These are phyloP conservation scores for Melospiza melodia DNA, from an alignment of 2,113 vertebrate species.

Conservation along the genomic window DNA sequence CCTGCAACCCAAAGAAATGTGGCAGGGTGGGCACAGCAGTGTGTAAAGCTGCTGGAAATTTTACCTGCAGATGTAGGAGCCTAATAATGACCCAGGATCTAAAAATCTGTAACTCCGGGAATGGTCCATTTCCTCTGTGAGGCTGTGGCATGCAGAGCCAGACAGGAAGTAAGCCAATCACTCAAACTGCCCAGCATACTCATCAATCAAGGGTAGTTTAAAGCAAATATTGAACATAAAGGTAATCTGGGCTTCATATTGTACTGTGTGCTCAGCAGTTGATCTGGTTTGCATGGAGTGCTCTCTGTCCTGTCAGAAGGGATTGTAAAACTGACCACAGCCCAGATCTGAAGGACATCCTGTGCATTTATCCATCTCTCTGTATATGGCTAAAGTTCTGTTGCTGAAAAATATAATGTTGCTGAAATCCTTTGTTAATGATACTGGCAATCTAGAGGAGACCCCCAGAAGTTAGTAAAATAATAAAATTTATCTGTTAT, in stretches of 20 bases:
- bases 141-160: neutral
- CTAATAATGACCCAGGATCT: neutral
- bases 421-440: neutral
- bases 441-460: neutral
- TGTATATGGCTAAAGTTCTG: neutral
- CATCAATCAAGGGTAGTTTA: neutral
- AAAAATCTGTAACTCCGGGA: neutral
- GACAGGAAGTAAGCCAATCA: neutral
- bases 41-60: neutral
- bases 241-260: neutral
- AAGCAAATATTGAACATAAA: neutral
- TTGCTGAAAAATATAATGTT: neutral
- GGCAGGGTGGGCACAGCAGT: neutral
- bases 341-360: neutral
- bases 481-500: neutral
- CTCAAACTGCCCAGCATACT: neutral
- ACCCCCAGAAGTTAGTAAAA: neutral
- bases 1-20: rapidly evolving
- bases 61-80: neutral
- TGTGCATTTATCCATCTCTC: neutral
- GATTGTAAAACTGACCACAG: neutral
- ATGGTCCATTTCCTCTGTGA: neutral
- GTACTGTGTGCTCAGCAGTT: neutral
- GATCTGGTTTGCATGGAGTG: neutral
- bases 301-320: neutral